These are phyloP conservation scores for Meloidogyne floridensis DNA, from an alignment of 1,140 invertebrate species.

Conservation along the genomic window DNA sequence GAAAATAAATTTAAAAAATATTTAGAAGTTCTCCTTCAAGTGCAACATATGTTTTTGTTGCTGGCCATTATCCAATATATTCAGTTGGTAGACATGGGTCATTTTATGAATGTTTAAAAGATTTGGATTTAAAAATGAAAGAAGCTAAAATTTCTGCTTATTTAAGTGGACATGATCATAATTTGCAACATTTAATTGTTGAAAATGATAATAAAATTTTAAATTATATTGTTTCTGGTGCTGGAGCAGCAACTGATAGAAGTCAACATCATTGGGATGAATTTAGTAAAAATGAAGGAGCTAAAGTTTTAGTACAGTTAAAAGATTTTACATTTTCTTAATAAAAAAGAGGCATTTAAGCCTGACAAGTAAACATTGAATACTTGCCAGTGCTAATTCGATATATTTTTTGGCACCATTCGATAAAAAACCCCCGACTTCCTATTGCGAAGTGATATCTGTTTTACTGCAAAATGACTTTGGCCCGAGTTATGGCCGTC, in stretches of 20 bases:
- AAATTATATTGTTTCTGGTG: constrained; percentile 52
- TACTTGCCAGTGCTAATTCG: too few relatives aligned
- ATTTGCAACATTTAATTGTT: constrained; percentile 40
- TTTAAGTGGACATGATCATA: constrained; percentile 69
- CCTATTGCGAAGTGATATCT: too few relatives aligned
- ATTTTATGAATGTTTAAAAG: constrained; percentile 66
- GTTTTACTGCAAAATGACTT: too few relatives aligned
- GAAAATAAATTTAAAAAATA: constrained; percentile 33
- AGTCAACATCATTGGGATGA: constrained; percentile 20
- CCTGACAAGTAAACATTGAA: too few relatives aligned
- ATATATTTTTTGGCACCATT: too few relatives aligned
- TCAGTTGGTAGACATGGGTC: constrained; percentile 69
- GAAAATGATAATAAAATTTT: constrained; percentile 22
- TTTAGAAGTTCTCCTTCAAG: constrained; percentile 52
- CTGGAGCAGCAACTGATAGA: constrained; percentile 47
- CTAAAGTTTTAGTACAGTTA: constrained; percentile 12
- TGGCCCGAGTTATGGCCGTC: too few relatives aligned
- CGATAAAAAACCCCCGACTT: too few relatives aligned
- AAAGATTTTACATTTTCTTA: too few relatives aligned
- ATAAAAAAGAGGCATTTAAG: background rate
- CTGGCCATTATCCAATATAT: constrained; percentile 69
- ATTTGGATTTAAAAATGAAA: constrained; percentile 67
- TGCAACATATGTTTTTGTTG: constrained; percentile 68
- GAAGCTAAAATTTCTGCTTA: constrained; percentile 68
- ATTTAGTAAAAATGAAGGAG: background rate